A percentile compares a stretch with the other conserved stretches of the same genome.
These are phyloP conservation scores for Pelvicachromis taeniatus DNA, from an alignment of 2,113 vertebrate genomes.

Conservation along the genomic window DNA sequence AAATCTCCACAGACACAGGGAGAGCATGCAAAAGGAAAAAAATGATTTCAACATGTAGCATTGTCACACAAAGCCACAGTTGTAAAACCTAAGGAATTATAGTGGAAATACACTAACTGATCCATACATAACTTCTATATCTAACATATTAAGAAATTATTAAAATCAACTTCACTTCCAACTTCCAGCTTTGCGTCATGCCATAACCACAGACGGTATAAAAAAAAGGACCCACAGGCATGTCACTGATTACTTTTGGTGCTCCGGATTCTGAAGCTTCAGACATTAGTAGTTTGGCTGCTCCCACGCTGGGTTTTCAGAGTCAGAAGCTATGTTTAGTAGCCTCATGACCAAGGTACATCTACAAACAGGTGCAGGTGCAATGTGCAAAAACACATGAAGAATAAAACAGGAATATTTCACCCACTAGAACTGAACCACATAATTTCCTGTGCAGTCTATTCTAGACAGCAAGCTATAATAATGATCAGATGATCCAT, in stretches of 20 bases:
- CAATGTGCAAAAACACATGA: neutral
- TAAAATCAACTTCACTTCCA: neutral
- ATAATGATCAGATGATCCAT: neutral
- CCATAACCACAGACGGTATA: neutral
- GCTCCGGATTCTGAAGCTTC: neutral
- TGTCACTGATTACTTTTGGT: neutral
- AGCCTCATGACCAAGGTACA: neutral
- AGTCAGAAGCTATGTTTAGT: neutral
- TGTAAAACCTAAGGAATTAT: neutral
- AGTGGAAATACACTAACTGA: neutral
- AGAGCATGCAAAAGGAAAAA: neutral
- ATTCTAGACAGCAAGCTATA: neutral
- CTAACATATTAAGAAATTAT: fast-evolving
- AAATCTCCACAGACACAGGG: neutral
- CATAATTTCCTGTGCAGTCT: neutral
- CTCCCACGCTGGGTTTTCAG: neutral
- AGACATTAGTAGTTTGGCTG: neutral
- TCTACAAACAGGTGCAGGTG: neutral
- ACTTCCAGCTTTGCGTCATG: neutral
- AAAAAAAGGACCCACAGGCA: fast-evolving
- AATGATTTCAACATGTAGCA: neutral
- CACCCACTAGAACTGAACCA: neutral
- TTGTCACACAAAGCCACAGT: fast-evolving
- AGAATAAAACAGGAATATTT: neutral
- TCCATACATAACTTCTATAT: neutral